These are phyloP conservation scores for Nothura maculosa DNA, from an alignment of 2,797 vertebrate genomes.

Conservation along the genomic window DNA sequence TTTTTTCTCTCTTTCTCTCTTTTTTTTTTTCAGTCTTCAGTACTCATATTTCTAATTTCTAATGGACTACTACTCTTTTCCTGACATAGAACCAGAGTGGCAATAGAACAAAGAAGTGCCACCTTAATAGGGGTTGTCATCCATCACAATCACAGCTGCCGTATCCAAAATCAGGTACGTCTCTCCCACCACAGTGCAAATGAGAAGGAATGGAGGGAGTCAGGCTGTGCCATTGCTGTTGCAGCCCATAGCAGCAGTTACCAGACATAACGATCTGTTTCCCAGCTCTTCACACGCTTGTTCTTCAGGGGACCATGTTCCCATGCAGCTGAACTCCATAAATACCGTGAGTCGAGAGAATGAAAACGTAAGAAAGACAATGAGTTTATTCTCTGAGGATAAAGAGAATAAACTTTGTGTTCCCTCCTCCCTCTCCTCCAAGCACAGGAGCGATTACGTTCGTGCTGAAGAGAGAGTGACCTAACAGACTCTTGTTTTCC, in stretches of 20 bases:
- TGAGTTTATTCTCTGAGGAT: not conserved
- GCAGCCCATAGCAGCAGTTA: not conserved
- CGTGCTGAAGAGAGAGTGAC: not conserved
- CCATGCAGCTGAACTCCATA: not conserved
- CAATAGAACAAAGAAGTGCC: not conserved
- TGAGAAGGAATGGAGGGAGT: not conserved
- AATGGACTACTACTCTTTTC: constrained; percentile 41
- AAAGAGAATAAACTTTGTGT: too few species aligned
- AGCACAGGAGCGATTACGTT: not conserved
- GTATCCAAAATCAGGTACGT: not conserved
- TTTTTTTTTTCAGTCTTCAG: not conserved
- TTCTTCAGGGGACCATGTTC: not conserved
- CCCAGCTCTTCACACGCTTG: not conserved
- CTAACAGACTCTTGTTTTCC: not conserved
- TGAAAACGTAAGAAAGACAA: not conserved
- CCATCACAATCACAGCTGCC: not conserved
- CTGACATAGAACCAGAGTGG: not conserved
- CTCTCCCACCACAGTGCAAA: not conserved
- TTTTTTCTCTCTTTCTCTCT: not conserved
- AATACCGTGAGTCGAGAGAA: not conserved
- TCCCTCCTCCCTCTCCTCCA: not conserved
- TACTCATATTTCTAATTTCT: not conserved
- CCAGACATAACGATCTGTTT: not conserved
- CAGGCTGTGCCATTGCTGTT: accelerated
- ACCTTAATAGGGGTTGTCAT: not conserved